Evolutionary conservation across 2,888 invertebrate species (phyloP), one percentile per base, ranked within the genome.

Genomic region (Strigamia crassipes): DNA sequence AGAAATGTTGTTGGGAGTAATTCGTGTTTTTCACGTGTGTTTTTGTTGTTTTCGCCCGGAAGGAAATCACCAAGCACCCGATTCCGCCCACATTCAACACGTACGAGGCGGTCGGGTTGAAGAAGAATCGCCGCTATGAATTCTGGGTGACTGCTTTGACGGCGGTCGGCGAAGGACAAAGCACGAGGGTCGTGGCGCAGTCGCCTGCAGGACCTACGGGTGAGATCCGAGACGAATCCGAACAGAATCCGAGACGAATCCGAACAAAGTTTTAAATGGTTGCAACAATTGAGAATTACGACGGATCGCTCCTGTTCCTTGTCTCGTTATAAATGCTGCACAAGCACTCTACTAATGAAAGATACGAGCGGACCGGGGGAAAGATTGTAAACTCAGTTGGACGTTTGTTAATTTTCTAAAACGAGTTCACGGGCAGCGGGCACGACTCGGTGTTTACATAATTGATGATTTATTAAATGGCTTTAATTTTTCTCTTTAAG

Each of bases 131-230:
- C 3, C 82, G 82, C 8, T 88, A 88, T 83, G 86, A 86, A 73
- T 87, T 88, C 82, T 86, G 87, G 83, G 86, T 88, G 9, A 86
- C 87, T 5, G 88, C 88, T 13, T 86, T 85, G 78, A 88, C 88
- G 0, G 84, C 85, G 18, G 86, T 87, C 82, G 88, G 88, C 0
- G 87, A 88, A 82, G 88, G 88, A 9, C 85, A 83, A 90, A 91
- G 87, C 92, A 91, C 86, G 92, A 93, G 88, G 92, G 92, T 73
- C 89, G 93, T 61, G 91, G 92, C 85, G 0, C 86, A 86, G 15
- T 85, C 86, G 23, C 86, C 87, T 5, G 85, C n/a, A 83, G 85
- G 46, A 85, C 85, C 83, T 86, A 87, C 87, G 83, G 81, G 84
- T 81, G n/a, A 81, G 38, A 1, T 1, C 27, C 10, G 10, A 5